phyloP scores from a whole-genome alignment of 2,113 vertebrate species.

The Lepus timidus region DNA sequence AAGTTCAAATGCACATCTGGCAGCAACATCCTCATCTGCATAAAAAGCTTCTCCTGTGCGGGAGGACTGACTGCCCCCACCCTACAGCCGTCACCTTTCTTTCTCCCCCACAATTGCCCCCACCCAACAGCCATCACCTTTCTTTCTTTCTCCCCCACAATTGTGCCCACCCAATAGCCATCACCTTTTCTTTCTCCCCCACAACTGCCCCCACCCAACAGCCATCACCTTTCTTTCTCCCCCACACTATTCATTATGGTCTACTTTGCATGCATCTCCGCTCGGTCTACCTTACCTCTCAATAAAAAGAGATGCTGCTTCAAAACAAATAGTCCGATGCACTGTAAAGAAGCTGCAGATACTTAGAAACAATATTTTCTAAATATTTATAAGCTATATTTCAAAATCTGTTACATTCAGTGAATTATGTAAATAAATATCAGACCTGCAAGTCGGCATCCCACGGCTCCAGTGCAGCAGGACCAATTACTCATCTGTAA shows the following conservation, averaged over 20 bases:
- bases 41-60: slow-evolving; percentile 42
- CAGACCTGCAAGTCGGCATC: slow-evolving; percentile 76
- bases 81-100: slow-evolving; percentile 70
- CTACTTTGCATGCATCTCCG: background rate
- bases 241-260: slow-evolving; percentile 82
- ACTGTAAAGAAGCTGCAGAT: slow-evolving; percentile 59
- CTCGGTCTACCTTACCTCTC: slow-evolving; percentile 78
- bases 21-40: slow-evolving; percentile 63
- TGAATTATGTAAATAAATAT: slow-evolving; percentile 86
- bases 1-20: slow-evolving; percentile 43
- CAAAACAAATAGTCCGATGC: slow-evolving; percentile 61
- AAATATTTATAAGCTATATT: slow-evolving; percentile 85
- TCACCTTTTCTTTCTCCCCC: slow-evolving; percentile 19
- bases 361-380: slow-evolving; percentile 73
- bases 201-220: slow-evolving; percentile 68
- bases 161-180: slow-evolving; percentile 62
- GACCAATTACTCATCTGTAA: slow-evolving; percentile 82
- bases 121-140: slow-evolving; percentile 71
- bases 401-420: slow-evolving; percentile 81
- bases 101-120: slow-evolving; percentile 68
- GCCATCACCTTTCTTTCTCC: slow-evolving; percentile 64
- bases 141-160: too few species aligned
- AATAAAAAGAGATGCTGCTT: slow-evolving; percentile 71
- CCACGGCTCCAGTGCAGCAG: slow-evolving; percentile 58
- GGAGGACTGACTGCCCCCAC: slow-evolving; percentile 73